Evolutionary conservation across 2,113 vertebrate genomes (phyloP).

Genomic region (Sarotherodon lohbergeri): DNA sequence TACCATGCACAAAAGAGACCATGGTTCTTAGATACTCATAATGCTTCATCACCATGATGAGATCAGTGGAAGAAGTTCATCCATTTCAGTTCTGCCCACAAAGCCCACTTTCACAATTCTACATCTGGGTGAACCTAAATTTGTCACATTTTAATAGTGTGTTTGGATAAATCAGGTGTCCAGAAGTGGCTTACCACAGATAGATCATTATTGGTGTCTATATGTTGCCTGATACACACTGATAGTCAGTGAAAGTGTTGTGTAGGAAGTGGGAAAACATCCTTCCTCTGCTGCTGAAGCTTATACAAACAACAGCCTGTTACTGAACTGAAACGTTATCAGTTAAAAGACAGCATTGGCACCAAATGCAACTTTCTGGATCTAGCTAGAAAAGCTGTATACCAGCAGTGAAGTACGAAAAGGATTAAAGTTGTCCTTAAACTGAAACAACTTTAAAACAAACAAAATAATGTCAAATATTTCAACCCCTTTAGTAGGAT

Average conservation of each 20-base stretch:
- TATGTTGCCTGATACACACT: accelerated
- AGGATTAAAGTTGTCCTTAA: background rate
- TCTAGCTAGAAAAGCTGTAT: background rate
- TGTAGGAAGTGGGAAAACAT: background rate
- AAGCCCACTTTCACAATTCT: background rate
- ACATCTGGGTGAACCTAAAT: background rate
- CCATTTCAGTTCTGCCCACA: background rate
- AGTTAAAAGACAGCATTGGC: background rate
- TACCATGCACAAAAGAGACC: background rate
- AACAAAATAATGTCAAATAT: background rate
- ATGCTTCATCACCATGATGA: background rate
- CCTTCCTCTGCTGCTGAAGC: background rate
- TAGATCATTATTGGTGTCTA: background rate
- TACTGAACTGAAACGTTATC: background rate
- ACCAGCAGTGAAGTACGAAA: background rate
- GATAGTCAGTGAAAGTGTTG: background rate
- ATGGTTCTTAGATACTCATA: background rate
- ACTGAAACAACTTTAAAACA: background rate
- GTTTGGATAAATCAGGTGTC: background rate
- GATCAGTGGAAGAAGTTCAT: background rate
- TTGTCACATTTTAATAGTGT: background rate
- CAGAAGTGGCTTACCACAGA: background rate
- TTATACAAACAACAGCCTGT: background rate
- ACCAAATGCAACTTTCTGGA: background rate
- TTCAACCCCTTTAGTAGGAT: conserved; percentile 13